Evolutionary conservation across 2,888 invertebrate genomes (phyloP), one percentile per base, ranked within the genome.

Genomic region (Drosophila nigricruria): DNA sequence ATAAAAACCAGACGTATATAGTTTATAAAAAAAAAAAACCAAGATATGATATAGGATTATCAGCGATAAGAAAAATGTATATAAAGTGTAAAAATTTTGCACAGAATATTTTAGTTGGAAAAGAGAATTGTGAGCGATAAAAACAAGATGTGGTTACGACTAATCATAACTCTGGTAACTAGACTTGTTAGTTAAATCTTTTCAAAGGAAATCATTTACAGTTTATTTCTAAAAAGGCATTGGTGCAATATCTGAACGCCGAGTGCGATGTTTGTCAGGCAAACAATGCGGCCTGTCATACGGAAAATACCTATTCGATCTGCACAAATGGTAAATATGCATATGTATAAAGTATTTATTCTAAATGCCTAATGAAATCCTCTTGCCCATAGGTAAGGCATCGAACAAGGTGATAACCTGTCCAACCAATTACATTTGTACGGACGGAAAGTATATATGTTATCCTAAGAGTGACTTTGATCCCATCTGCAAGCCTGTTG

Each of bases 201-300:
- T 32, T 20, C 0, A 8, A 16, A 20, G 16, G 2, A 16, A 5
- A 3, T 5, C 34, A 23, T 9, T 2, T 32, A 23, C 5, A 34
- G 1, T 10, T 47, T 23, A 23, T 52, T 10, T 52, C 9, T n/a
- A 2, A 38, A 49, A 42, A 84, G 83, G 52, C 79, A 8, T 34
- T 88, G 18, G 61, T 63, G 16, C 38, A 60, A 16, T 53, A 73
- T 32, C 38, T 73, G 14, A 27, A 42, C 16, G 82, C 76, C 20
- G 42, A 34, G 3, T 84, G 83, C 58, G 67, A 87, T 64, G 75
- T 81, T 23, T 84, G 83, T 12, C 79, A 71, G 23, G 20, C 23
- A 9, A 63, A 54, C 18, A 65, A 42, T 4, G 70, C 59, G 25
- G 89, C 88, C 12, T 84, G 89, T 23, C 89, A 72, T 16, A 79